Conservation (phyloP, 2,888 invertebrate species). For the Limnephilus rhombicus region DNA sequence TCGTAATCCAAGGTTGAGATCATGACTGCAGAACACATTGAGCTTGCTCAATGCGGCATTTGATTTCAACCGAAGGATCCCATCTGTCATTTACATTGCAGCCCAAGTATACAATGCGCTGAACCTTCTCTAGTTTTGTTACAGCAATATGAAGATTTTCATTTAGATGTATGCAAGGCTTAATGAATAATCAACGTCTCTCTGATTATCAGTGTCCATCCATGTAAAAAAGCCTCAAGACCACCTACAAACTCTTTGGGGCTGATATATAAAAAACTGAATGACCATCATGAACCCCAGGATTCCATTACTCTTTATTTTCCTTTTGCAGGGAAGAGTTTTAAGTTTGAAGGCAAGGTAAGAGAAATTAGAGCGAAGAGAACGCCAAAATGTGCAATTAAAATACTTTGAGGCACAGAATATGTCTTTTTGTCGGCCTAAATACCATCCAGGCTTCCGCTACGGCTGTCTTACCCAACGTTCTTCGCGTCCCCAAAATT, state of each 20-base stretch:
- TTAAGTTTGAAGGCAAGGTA: not conserved
- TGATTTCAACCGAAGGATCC: too few relatives aligned
- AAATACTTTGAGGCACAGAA: not conserved
- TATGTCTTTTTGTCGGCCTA: constrained; percentile 28
- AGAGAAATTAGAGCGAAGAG: not conserved
- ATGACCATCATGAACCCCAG: not conserved
- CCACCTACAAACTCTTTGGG: not conserved
- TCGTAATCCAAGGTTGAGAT: too few relatives aligned
- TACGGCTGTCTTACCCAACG: not conserved
- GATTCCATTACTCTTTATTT: not conserved
- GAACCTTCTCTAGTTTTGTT: too few relatives aligned
- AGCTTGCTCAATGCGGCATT: too few relatives aligned
- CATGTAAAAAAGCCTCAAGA: not conserved
- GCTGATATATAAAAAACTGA: too few relatives aligned
- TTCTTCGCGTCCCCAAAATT: not conserved
- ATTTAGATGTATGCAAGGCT: too few relatives aligned
- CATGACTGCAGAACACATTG: too few relatives aligned
- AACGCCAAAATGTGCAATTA: not conserved
- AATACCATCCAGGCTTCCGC: constrained; percentile 21
- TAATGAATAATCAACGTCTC: too few relatives aligned
- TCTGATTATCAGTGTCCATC: not conserved
- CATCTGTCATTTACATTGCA: too few relatives aligned
- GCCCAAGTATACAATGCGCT: too few relatives aligned
- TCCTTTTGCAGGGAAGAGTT: not conserved
- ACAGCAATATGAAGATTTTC: too few relatives aligned